Conservation (phyloP, 2,113 vertebrate species). For the Leucosticte australis region DNA sequence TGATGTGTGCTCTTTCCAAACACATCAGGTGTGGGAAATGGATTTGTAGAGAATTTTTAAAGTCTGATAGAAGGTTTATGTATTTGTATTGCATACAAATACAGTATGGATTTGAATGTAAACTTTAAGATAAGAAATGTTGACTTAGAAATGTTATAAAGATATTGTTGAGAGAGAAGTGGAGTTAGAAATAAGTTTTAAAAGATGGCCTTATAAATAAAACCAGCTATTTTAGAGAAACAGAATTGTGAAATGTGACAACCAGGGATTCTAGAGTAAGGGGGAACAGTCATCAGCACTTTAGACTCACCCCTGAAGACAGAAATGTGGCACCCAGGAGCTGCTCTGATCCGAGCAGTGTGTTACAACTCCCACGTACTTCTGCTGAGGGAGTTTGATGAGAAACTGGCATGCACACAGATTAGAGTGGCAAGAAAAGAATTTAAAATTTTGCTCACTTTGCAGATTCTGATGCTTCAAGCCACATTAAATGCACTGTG, state of each 20-base stretch:
- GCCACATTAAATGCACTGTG: background rate
- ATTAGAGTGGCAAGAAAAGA: background rate
- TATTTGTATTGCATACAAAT: too few species aligned
- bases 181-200: background rate
- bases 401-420: background rate
- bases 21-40: background rate
- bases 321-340: fast-evolving
- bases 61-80: background rate
- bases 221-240: background rate
- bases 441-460: too few species aligned
- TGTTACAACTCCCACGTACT: fast-evolving
- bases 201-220: background rate
- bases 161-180: background rate
- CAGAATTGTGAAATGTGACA: background rate
- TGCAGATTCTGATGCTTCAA: background rate
- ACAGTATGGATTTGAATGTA: background rate
- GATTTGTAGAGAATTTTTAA: background rate
- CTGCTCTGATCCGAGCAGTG: fast-evolving
- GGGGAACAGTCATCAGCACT: background rate
- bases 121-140: background rate
- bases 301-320: background rate
- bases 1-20: background rate
- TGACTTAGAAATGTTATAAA: background rate
- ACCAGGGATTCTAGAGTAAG: background rate
- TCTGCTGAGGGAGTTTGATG: background rate